Conservation (phyloP, 2,888 invertebrate genomes). For the Cybosia mesomella region DNA sequence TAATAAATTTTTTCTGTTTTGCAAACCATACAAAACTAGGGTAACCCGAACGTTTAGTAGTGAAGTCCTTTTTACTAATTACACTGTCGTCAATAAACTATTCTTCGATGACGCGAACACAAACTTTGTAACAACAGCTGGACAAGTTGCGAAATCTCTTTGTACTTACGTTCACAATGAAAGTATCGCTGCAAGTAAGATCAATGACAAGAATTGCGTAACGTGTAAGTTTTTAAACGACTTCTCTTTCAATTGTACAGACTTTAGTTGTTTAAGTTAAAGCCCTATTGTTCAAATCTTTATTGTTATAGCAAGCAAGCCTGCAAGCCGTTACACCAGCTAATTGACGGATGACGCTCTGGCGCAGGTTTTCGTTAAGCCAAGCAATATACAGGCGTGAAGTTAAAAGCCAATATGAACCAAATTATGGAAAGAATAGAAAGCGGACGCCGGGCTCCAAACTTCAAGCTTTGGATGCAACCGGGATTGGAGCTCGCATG, state of each 20-base stretch:
- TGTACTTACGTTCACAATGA: slow-evolving; percentile 34
- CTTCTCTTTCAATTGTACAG: not conserved
- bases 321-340: no score
- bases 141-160: slow-evolving; percentile 35
- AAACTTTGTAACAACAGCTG: slow-evolving; percentile 16
- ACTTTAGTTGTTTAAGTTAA: slow-evolving; percentile 19
- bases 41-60: not conserved
- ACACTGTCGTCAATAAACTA: not conserved
- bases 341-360: no score
- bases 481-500: no score
- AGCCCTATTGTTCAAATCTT: slow-evolving; percentile 24
- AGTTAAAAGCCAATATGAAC: no score
- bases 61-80: not conserved
- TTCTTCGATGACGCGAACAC: not conserved
- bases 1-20: not conserved
- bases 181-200: slow-evolving; percentile 36
- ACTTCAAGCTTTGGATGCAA: no score
- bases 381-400: no score
- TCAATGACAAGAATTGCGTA: slow-evolving; percentile 42
- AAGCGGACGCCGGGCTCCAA: no score
- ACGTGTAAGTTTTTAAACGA: slow-evolving; percentile 20
- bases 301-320: slow-evolving; percentile 26
- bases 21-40: not conserved
- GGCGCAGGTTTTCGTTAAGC: no score
- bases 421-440: no score